Base-by-base conservation (phyloP, 2,888 invertebrate genomes). In the Aelia acuminata region DNA sequence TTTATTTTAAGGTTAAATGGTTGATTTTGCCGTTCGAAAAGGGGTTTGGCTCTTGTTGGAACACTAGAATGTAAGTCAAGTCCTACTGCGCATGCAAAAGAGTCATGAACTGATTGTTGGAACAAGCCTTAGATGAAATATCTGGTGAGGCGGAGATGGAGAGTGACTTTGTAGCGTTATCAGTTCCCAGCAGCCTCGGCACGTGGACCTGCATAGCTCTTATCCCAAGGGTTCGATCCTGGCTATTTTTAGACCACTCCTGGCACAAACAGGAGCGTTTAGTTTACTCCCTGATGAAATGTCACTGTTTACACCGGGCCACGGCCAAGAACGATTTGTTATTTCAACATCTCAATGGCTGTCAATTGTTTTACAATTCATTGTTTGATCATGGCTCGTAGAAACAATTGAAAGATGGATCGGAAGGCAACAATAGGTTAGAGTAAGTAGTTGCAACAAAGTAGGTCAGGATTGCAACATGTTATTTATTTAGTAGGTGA, bases 311-410 rank as follows among this genome's bases (percentile, higher is more conserved):
- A 80, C 43, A 80, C 43, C 39, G 3, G 13, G 43, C 43, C 39
- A n/a, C n/a, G 39, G 80, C 80, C 80, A 43, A 80, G n/a, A 80
- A 20, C 43, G n/a, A 43, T 80, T 80, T 18, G 31, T 31, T 63
- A 31, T 63, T 63, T 63, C 31, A 35, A 63, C 63, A 35, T 63
- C 18, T 63, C 31, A 31, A 63, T 63, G 31, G 31, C 7, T 63
- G 63, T 63, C 63, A 31, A 63, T 31, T 63, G 63, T 63, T 35
- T 63, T 15, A 18, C 31, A 5, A 63, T 4, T 31, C 31, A 31
- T 31, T 18, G 18, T 31, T 0, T 31, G 31, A 3, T 26, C 57
- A 35, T 3, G 31, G 31, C 63, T 31, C 63, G 0, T 18, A 13
- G 4, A 15, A 31, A 63, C 63, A 63, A 31, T 31, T 4, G 31